These are phyloP conservation scores for Balaenoptera acutorostrata DNA, from an alignment of 2,113 vertebrate species.

Conservation along the genomic window DNA sequence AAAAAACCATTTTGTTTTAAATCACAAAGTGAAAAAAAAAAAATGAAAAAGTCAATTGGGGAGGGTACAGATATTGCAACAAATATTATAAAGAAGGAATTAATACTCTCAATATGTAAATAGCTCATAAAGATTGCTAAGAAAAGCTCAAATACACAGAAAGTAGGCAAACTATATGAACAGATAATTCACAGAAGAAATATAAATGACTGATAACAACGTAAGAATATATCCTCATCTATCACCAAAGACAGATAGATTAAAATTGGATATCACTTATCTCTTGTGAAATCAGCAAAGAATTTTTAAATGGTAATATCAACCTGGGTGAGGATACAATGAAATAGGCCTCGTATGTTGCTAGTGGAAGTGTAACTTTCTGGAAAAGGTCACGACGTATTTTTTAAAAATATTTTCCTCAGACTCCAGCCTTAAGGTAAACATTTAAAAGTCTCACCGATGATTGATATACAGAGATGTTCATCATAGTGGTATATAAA, in stretches of 20 bases:
- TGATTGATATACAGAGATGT: neutral
- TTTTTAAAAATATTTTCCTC: neutral
- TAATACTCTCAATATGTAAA: neutral
- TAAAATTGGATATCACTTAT: constrained; percentile 14
- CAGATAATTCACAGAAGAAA: constrained; percentile 7
- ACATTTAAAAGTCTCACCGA: neutral
- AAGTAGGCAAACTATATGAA: neutral
- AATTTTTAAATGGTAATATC: neutral
- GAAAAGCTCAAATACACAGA: neutral
- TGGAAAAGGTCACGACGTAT: neutral
- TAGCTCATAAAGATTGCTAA: neutral
- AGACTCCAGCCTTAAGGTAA: neutral
- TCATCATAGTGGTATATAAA: neutral
- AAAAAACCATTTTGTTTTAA: neutral
- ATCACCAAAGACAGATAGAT: neutral
- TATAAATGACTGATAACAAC: neutral
- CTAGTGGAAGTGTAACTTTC: neutral
- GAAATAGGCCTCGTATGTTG: neutral
- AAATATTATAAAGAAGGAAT: neutral
- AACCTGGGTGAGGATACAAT: neutral
- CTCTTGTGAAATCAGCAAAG: neutral
- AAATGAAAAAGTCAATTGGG: neutral
- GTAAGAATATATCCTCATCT: neutral
- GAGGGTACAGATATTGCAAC: neutral
- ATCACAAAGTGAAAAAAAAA: neutral